Percentiles rank a stretch among this genome's conserved stretches.
phyloP scores from a whole-genome alignment of 1,140 invertebrate genomes.

The Eciton burchellii region DNA sequence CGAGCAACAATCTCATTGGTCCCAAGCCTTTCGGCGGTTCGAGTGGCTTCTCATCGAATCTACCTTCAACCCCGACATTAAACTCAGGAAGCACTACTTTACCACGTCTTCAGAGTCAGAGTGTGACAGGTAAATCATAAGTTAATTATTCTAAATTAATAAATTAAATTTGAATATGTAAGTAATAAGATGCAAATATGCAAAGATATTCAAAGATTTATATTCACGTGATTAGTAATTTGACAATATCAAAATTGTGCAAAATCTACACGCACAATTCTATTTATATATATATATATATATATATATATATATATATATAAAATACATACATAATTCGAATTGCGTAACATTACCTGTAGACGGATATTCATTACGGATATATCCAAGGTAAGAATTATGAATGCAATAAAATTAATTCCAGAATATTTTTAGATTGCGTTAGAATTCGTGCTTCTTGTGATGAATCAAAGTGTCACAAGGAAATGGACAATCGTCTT shows the following conservation, averaged over 20 bases:
- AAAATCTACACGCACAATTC: background rate
- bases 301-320: constrained; percentile 1
- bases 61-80: constrained; percentile 80
- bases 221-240: background rate
- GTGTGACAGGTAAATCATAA: constrained; percentile 83
- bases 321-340: constrained; percentile 1
- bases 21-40: constrained; percentile 88
- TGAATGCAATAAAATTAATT: background rate
- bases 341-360: constrained; percentile 8
- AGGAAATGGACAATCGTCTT: background rate
- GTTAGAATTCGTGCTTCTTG: background rate
- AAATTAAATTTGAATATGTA: background rate
- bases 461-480: background rate
- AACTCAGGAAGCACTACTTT: constrained; percentile 83
- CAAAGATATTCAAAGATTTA: background rate
- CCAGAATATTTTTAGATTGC: background rate
- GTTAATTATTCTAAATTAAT: background rate
- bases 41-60: constrained; percentile 78
- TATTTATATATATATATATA: background rate
- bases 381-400: constrained; percentile 6
- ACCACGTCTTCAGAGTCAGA: constrained; percentile 82
- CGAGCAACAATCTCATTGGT: constrained; percentile 82
- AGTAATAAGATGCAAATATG: background rate
- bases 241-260: background rate
- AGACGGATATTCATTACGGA: background rate